Evolutionary conservation across 2,797 vertebrate species (phyloP), one percentile per base, ranked within the genome.

Genomic region (Rousettus madagascariensis): DNA sequence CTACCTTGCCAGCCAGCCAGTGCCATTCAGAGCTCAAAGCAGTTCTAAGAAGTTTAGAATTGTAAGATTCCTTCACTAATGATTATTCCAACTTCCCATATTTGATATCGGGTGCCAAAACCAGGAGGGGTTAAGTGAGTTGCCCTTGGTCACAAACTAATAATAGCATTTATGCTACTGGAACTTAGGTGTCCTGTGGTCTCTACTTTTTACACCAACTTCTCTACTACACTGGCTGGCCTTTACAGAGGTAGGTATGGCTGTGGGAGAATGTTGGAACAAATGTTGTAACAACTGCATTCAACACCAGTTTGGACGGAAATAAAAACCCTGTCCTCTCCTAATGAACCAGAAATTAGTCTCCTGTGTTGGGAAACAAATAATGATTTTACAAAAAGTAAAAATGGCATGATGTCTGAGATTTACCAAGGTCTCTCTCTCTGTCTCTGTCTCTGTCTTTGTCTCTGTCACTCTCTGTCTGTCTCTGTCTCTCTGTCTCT

Each of bases 281-380:
- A 63, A 78, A 82, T 36, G 26, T 80, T 26, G 26, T 8, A 82
- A 94, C n/a, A 57, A 30, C 24, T 59, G 28, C 20, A 4, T 17
- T 93, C 61, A 65, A 66, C 7, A 33, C 16, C 12, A 69, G 6
- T 75, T 36, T 72, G 51, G n/a, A 36, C 41, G 80, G 63, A 83
- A 92, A 83, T 28, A 69, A 75, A 2, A 72, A 4, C 8, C 8
- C 15, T 28, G 5, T 82, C 28, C 36, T 94, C 26, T 85, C 71
- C 41, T 71, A 69, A 74, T 55, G 75, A 94, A 85, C 59, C 59
- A 63, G 80, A 30, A 68, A 90, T 90, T 74, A 86, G 53, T 65
- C 78, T 95, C 20, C 49, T 80, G 46, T 91, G 17, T 95, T 95
- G 86, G 78, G 83, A 95, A 93, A 86, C 57, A 94, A 77, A 49